These are phyloP conservation scores for Apantesis nais DNA, from an alignment of 2,888 invertebrate genomes.

Conservation along the genomic window DNA sequence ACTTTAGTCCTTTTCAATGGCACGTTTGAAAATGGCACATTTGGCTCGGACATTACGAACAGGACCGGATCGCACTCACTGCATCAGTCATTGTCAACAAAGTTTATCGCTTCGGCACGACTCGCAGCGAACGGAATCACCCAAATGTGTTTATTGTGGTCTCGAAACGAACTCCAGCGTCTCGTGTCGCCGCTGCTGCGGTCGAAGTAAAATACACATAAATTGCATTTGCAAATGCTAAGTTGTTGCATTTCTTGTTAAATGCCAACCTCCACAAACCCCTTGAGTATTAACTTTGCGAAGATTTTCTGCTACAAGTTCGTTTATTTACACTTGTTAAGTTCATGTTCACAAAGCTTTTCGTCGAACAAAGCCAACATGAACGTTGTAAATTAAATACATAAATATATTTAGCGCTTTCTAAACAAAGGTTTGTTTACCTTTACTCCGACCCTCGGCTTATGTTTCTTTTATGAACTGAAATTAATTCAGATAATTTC, in stretches of 20 bases:
- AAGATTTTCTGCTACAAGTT: conserved; percentile 32
- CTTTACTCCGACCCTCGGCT: conserved; percentile 18
- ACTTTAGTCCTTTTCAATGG: conserved; percentile 63
- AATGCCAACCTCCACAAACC: conserved; percentile 33
- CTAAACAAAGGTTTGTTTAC: conserved; percentile 22
- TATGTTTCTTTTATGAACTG: conserved; percentile 20
- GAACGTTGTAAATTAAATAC: conserved; percentile 22
- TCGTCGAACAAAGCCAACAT: conserved; percentile 21
- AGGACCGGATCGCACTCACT: conserved; percentile 51
- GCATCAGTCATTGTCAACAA: conserved; percentile 82
- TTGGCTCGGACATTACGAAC: conserved; percentile 51
- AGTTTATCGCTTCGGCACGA: conserved; percentile 66
- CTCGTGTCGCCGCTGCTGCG: conserved; percentile 30
- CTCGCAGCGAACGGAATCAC: conserved; percentile 57
- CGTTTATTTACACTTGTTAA: conserved; percentile 40
- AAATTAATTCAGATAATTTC: conserved; percentile 24
- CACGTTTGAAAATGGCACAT: conserved; percentile 72
- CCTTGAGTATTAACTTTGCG: conserved; percentile 44
- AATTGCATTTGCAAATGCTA: conserved; percentile 55
- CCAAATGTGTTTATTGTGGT: conserved; percentile 77
- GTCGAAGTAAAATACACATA: conserved; percentile 44
- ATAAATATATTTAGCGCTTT: conserved; percentile 19
- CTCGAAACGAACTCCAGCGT: conserved; percentile 54
- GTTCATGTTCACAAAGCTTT: conserved; percentile 25
- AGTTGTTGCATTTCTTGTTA: conserved; percentile 57